phyloP scores from a whole-genome alignment of 2,113 vertebrate genomes.

The Rattus norvegicus region DNA sequence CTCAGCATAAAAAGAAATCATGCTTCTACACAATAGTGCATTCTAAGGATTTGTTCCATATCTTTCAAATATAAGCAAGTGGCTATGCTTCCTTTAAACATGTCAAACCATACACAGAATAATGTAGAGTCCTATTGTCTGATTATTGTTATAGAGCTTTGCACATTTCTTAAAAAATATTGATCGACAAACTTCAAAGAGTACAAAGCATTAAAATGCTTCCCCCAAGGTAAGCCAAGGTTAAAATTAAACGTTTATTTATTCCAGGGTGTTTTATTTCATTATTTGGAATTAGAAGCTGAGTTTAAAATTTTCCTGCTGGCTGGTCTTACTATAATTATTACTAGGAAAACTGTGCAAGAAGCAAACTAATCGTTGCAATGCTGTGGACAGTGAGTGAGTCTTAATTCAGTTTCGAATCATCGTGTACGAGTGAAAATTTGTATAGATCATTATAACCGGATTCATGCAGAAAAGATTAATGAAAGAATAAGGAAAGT shows the following conservation, averaged over 20 bases:
- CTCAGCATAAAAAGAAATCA: background rate
- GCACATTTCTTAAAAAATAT: background rate
- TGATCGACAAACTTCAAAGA: background rate
- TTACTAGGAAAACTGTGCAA: background rate
- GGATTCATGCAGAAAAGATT: conserved; percentile 12
- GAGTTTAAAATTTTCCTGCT: background rate
- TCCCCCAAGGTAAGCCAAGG: background rate
- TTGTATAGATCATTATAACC: conserved; percentile 24
- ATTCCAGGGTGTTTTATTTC: conserved; percentile 13
- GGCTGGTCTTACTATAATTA: background rate
- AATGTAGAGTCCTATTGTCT: background rate
- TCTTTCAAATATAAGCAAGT: conserved; percentile 31
- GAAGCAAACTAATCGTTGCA: conserved; percentile 30
- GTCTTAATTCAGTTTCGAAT: background rate
- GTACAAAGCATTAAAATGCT: conserved; percentile 57
- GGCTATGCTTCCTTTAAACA: background rate
- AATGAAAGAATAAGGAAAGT: conserved; percentile 11
- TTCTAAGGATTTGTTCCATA: background rate
- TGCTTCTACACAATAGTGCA: background rate
- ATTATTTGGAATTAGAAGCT: conserved; percentile 46
- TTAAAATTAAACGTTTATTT: conserved; percentile 1
- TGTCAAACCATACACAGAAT: background rate
- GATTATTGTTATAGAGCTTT: conserved; percentile 10
- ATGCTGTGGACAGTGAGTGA: conserved; percentile 29
- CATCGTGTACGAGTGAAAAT: background rate